These are phyloP conservation scores for Drosophila rubida DNA, from an alignment of 2,888 invertebrate species.

Conservation along the genomic window DNA sequence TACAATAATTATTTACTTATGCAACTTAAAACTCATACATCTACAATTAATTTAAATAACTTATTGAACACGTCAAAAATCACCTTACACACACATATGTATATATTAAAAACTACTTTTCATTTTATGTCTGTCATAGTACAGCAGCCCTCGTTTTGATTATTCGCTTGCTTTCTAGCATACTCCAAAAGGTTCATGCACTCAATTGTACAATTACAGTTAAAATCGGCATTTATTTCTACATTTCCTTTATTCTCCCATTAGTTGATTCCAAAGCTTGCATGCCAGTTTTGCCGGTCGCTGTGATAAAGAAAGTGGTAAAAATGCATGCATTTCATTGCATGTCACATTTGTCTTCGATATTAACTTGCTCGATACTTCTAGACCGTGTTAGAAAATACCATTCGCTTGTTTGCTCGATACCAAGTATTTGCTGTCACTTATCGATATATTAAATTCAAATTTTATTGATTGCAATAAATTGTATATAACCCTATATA, in stretches of 20 bases:
- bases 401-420: background rate
- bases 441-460: constrained; percentile 3
- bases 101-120: background rate
- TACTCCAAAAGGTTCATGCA: background rate
- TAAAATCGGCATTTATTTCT: background rate
- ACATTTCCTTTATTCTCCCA: background rate
- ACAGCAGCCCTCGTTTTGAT: constrained; percentile 1
- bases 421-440: background rate
- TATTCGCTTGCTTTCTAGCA: background rate
- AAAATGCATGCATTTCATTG: background rate
- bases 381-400: background rate
- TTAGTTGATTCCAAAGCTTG: background rate
- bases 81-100: background rate
- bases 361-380: background rate
- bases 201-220: background rate
- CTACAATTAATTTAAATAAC: background rate
- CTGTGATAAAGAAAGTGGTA: background rate
- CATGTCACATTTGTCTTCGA: background rate
- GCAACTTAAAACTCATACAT: background rate
- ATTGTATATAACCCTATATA: too few relatives aligned
- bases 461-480: background rate
- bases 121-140: background rate
- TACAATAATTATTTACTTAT: background rate
- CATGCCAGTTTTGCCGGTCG: background rate
- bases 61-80: background rate